A percentile compares a stretch with the other conserved stretches of the same genome.
phyloP scores from a whole-genome alignment of 2,797 vertebrate species.

The Lacerta agilis region DNA sequence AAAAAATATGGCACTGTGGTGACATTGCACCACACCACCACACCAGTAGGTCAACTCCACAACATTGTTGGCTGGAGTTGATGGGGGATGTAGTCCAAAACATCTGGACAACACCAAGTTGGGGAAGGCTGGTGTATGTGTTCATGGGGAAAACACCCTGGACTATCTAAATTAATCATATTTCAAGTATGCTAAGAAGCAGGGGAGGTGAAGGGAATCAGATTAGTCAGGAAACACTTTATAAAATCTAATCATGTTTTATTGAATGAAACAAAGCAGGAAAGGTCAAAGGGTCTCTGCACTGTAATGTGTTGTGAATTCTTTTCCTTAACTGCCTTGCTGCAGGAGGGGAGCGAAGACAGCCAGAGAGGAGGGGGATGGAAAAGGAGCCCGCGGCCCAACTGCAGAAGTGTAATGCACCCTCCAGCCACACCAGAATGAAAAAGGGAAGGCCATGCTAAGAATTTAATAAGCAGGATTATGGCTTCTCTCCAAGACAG shows the following conservation, averaged over 20 bases:
- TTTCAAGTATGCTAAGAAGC: conserved; percentile 33
- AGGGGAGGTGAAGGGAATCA: conserved; percentile 17
- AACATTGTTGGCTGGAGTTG: no score
- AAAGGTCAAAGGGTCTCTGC: neutral
- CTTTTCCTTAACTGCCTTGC: rapidly evolving
- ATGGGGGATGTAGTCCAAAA: no score
- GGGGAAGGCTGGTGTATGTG: conserved; percentile 22
- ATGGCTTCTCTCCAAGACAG: neutral
- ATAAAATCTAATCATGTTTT: conserved; percentile 49
- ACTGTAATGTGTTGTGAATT: neutral
- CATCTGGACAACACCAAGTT: no score
- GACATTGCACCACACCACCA: no score
- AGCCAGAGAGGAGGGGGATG: neutral
- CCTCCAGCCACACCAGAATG: neutral
- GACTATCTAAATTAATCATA: conserved; percentile 53
- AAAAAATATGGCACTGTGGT: no score
- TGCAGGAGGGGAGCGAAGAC: neutral
- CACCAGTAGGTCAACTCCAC: no score
- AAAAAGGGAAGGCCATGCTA: neutral
- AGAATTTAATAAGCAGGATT: neutral
- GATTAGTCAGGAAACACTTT: conserved; percentile 40
- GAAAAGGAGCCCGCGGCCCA: neutral
- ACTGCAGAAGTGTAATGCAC: neutral
- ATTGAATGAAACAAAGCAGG: conserved; percentile 49
- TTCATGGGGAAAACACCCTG: conserved; percentile 31